Conservation (phyloP, 2,888 invertebrate genomes). For the Siphonodentalium dalli region DNA sequence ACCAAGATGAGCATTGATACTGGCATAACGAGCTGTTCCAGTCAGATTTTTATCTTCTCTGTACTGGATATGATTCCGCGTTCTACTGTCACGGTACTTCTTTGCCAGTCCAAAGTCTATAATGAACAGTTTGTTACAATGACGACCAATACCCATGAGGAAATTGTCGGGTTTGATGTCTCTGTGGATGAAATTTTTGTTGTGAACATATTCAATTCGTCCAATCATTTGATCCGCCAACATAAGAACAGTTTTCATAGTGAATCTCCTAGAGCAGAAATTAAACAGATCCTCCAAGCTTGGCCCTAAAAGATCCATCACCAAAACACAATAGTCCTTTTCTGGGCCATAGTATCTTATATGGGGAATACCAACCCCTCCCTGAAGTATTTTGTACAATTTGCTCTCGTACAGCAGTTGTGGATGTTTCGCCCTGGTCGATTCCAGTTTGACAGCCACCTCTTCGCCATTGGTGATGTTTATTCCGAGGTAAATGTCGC, state of each 20-base stretch:
- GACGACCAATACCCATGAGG: constrained; percentile 68
- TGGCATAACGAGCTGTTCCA: constrained; percentile 82
- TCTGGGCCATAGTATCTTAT: constrained; percentile 75
- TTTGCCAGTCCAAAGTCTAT: constrained; percentile 99
- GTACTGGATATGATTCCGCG: constrained; percentile 92
- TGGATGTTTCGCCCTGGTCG: constrained; percentile 68
- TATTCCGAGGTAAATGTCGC: constrained; percentile 65
- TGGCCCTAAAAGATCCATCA: constrained; percentile 92
- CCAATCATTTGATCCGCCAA: constrained; percentile 83
- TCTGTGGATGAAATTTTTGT: constrained; percentile 99
- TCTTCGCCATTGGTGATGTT: constrained; percentile 66
- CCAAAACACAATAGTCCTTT: constrained; percentile 96
- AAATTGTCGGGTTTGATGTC: constrained; percentile 70
- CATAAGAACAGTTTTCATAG: constrained; percentile 99
- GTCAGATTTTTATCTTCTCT: constrained; percentile 68
- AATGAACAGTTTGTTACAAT: constrained; percentile 77
- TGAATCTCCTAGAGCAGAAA: constrained; percentile 98
- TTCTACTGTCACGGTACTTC: constrained; percentile 94
- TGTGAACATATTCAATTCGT: constrained; percentile 96
- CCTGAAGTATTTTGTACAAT: constrained; percentile 69
- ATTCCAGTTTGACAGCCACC: constrained; percentile 69
- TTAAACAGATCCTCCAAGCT: constrained; percentile 79
- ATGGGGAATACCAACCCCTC: constrained; percentile 66
- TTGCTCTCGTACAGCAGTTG: constrained; percentile 70
- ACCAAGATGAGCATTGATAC: constrained; percentile 98